phyloP scores from a whole-genome alignment of 2,113 vertebrate genomes.

The Ranitomeya imitator region DNA sequence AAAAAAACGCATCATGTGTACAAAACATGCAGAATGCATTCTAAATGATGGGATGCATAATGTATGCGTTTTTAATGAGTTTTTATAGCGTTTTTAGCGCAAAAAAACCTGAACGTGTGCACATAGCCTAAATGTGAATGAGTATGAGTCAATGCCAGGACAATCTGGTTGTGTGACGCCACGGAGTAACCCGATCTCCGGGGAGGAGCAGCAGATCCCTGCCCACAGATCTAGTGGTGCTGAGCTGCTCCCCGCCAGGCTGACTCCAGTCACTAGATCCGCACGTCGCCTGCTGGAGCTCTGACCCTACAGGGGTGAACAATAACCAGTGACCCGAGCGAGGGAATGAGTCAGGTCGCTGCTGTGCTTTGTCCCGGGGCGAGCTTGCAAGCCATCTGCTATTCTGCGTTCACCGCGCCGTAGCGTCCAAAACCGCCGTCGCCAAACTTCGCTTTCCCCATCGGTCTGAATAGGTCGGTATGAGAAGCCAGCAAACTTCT shows the following conservation, averaged over 20 bases:
- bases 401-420: background rate
- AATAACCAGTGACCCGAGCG: background rate
- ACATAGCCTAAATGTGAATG: no score
- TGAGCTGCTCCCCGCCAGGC: background rate
- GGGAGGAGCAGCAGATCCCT: background rate
- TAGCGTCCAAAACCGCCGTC: background rate
- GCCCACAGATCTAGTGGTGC: background rate
- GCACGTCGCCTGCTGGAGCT: background rate
- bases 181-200: background rate
- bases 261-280: background rate
- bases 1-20: no score
- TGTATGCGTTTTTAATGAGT: no score
- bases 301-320: background rate
- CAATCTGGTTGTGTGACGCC: background rate
- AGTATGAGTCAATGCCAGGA: background rate
- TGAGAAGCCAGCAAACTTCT: conserved; percentile 52
- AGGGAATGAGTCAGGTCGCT: conserved; percentile 39
- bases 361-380: conserved; percentile 8
- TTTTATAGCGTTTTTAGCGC: no score
- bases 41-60: no score
- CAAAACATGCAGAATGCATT: no score
- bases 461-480: background rate
- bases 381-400: background rate
- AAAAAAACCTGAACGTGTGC: no score
- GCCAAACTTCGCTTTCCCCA: background rate